Evolutionary conservation across 2,113 vertebrate species (phyloP), one percentile per base, ranked within the genome.

Genomic region (Propithecus coquereli): DNA sequence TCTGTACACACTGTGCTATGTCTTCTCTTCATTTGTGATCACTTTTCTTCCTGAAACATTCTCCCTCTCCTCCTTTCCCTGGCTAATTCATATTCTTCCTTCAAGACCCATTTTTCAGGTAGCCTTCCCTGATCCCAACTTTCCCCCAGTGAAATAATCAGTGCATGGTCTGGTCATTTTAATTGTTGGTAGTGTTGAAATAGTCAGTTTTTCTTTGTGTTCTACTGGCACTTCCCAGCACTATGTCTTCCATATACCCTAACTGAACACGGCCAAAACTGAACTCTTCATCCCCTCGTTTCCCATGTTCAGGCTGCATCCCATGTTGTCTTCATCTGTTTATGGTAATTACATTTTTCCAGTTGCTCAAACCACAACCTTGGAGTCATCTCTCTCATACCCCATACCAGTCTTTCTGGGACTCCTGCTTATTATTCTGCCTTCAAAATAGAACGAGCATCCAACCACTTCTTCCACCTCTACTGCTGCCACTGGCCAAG

Each of bases 181-280:
- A 17, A 45, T 34, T 54, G 65, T 40, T 43, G n/a, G 66, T 17
- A 57, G 57, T 84, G 40, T 40, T 68, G 47, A 92, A 47, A 92
- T 68, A 27, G 43, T 40, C 71, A n/a, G 30, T 87, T 82, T 74
- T 95, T 74, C 83, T 66, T 76, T 74, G 34, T 82, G 68, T 66
- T 82, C 25, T 76, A 6, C 14, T 65, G 47, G 50, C 57, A 37
- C 25, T 79, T 85, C 22, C 71, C 34, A 8, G 20, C 50, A 17
- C 34, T 68, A 8, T n/a, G 23, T 40, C 27, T 43, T n/a, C 12
- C 27, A 12, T 27, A 22, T 9, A 3, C 32, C 14, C 45, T 12
- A 30, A 52, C 32, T n/a, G 59, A 57, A 27, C 57, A 5, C 27
- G 25, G 47, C 40, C 40, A 50, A 1, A 83, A 27, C 27, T 6